Evolutionary conservation across 2,113 vertebrate genomes (phyloP), one percentile per base, ranked within the genome.

Genomic region (Pelvicachromis taeniatus): DNA sequence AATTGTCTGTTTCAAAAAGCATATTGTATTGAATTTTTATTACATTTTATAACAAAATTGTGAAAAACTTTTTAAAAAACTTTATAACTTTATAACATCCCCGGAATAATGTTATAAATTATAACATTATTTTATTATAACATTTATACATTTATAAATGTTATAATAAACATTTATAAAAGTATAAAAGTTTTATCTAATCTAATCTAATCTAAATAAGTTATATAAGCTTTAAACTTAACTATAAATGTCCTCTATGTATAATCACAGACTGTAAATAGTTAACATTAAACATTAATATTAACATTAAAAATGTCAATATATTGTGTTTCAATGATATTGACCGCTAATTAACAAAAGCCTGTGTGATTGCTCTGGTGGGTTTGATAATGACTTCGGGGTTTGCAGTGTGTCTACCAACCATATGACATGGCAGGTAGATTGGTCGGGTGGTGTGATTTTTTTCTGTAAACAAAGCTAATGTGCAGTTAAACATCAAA

Each of bases 31-130:
- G 48, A 1, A 70, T 73, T 42, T 7, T 17, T 11, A 19, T 48
- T 31, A 50, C 6, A 31, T 50, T 75, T 75, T 31, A 75, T 7
- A 31, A 31, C 0, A 0, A n/a, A 63, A 31, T 5, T 50, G 10
- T 75, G 17, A 1, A 26, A 68, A 40, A 42, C 1, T 4, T 19
- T 38, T 38, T 68, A 13, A 13, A 68, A 29, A 29, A 19, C 40
- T 48, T 52, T 19, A 10, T 11, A 70, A n/a, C n/a, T n/a, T n/a
- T n/a, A n/a, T n/a, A n/a, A n/a, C n/a, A n/a, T n/a, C n/a, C n/a
- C n/a, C n/a, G n/a, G n/a, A n/a, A n/a, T n/a, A n/a, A n/a, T n/a
- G n/a, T n/a, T n/a, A n/a, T n/a, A n/a, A n/a, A n/a, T n/a, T n/a
- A n/a, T n/a, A n/a, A n/a, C n/a, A n/a, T n/a, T n/a, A n/a, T n/a